phyloP scores from a whole-genome alignment of 2,888 invertebrate genomes.

The Taenaris catops region DNA sequence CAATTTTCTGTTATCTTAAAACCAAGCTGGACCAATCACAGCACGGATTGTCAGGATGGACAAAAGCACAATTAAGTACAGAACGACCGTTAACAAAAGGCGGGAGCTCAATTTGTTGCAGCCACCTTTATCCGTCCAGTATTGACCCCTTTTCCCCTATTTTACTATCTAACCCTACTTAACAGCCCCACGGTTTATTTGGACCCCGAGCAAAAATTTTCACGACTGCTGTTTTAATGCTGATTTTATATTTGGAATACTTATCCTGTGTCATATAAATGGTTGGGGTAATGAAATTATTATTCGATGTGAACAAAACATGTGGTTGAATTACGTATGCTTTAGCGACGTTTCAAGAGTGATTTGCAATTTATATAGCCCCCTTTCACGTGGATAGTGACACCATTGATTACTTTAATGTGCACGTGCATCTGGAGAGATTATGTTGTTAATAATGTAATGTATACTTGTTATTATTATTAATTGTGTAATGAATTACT shows the following conservation, averaged over 20 bases:
- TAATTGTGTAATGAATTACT: too few relatives aligned
- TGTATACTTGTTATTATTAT: too few relatives aligned
- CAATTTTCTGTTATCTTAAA: slow-evolving; percentile 43
- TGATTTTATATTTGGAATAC: background rate
- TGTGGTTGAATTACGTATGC: slow-evolving; percentile 69
- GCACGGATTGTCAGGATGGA: slow-evolving; percentile 48
- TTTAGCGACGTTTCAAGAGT: slow-evolving; percentile 69
- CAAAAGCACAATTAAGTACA: slow-evolving; percentile 78
- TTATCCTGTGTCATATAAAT: slow-evolving; percentile 3
- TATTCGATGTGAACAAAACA: slow-evolving; percentile 72
- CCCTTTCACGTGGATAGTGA: slow-evolving; percentile 49
- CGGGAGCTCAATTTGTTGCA: slow-evolving; percentile 74
- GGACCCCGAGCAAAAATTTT: slow-evolving; percentile 19
- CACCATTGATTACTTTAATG: slow-evolving; percentile 46
- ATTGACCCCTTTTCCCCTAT: slow-evolving; percentile 76
- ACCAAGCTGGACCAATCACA: slow-evolving; percentile 52
- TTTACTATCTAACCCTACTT: slow-evolving; percentile 44
- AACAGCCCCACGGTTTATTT: slow-evolving; percentile 38
- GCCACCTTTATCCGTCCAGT: slow-evolving; percentile 73
- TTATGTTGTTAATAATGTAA: too few relatives aligned
- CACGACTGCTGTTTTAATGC: background rate
- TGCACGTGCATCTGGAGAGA: slow-evolving; percentile 52
- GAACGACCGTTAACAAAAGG: slow-evolving; percentile 68
- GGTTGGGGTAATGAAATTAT: slow-evolving; percentile 41
- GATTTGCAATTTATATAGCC: slow-evolving; percentile 57